Base-by-base conservation (phyloP, 2,113 vertebrate species). In the Pachypanchax playfairii region DNA sequence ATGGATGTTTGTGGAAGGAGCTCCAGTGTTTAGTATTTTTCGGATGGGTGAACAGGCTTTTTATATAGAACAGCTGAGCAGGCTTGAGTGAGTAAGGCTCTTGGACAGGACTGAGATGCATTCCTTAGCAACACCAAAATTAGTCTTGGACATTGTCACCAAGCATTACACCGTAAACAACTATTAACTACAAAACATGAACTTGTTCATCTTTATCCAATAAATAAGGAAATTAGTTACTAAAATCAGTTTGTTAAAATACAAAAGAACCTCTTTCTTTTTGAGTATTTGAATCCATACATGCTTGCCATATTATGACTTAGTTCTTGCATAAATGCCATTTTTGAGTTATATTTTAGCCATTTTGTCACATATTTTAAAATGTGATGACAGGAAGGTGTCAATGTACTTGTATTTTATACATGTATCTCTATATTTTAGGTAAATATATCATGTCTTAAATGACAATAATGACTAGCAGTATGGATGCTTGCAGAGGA, bases 191-290 rank as follows among this genome's bases (percentile, higher is more conserved):
- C 88, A 91, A 91, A 88, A 88, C 89, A 90, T 89, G 87, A 89
- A 87, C 73, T 80, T 62, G 53, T 84, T 52, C 33, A 80, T 81
- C 83, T 72, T 81, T 89, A 80, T 80, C 73, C 81, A 86, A 85
- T 87, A 83, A 84, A 72, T 88, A 81, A 85, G 82, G 84, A 91
- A 90, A 90, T 87, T 85, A 90, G 82, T 87, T 90, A 90, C 80
- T 91, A 91, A 93, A 93, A 89, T 83, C 59, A 29, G 65, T 73
- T 72, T 73, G 81, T 84, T 70, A 59, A 84, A 85, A 88, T 91
- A 92, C 86, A 92, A 92, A 93, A 92, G 89, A 90, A 89, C 87
- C 85, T 91, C 81, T 89, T 90, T 89, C 86, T 26, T n/a, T n/a
- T n/a, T n/a, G n/a, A 68, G 65, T 82, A 74, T 72, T 86, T 83